Conservation (phyloP, 2,888 invertebrate genomes). For the Calameuta pallipes region DNA sequence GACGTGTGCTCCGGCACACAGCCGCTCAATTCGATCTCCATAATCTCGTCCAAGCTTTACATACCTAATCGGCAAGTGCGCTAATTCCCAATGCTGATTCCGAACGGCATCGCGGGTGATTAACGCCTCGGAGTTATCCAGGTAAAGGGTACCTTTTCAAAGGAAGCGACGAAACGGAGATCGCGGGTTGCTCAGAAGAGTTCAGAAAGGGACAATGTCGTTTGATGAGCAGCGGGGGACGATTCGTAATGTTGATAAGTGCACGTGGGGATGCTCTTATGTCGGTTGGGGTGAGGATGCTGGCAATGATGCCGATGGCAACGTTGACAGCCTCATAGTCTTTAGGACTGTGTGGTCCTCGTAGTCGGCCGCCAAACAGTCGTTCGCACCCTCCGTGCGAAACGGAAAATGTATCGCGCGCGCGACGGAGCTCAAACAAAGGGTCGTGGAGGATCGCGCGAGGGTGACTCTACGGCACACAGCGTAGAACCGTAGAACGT, state of each 20-base stretch:
- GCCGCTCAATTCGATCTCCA: conserved; percentile 52
- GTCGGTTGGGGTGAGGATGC: no score
- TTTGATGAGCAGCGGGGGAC: no score
- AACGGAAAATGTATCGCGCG: conserved; percentile 58
- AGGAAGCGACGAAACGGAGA: no score
- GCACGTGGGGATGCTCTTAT: no score
- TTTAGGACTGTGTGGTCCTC: neutral
- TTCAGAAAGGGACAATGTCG: no score
- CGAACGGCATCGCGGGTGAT: conserved; percentile 33
- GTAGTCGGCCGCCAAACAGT: conserved; percentile 16
- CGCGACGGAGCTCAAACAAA: conserved; percentile 60
- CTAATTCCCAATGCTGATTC: conserved; percentile 37
- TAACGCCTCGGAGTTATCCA: conserved; percentile 18
- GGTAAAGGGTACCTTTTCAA: neutral
- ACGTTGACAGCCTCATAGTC: neutral
- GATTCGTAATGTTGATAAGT: no score
- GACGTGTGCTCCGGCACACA: neutral
- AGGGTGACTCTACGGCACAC: conserved; percentile 28
- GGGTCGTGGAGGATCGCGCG: conserved; percentile 46
- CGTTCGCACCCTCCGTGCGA: conserved; percentile 40
- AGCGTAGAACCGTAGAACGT: neutral
- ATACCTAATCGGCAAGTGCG: conserved; percentile 45
- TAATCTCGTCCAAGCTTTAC: conserved; percentile 52
- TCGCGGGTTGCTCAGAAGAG: no score
- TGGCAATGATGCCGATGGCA: no score